Evolutionary conservation across 2,888 invertebrate genomes (phyloP).

Genomic region (Calliphora vomitoria): DNA sequence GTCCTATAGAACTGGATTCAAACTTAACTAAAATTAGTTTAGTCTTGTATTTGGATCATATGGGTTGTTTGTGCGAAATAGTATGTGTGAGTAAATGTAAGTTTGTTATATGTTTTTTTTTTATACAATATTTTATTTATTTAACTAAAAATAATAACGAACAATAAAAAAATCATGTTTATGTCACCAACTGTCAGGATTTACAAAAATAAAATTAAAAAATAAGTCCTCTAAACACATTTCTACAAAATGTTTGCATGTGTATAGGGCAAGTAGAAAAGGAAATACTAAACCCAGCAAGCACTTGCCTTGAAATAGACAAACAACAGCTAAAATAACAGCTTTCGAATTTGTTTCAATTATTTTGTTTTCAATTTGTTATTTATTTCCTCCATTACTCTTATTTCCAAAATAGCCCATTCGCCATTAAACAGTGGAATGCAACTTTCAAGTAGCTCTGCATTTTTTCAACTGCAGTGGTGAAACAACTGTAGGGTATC

Average conservation of each 20-base stretch:
- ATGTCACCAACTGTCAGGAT: constrained; percentile 59
- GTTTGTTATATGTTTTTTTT: neutral
- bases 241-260: neutral
- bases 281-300: neutral
- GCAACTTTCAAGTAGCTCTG: no score
- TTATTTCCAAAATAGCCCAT: no score
- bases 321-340: no score
- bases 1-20: no score
- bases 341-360: no score
- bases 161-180: constrained; percentile 33
- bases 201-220: constrained; percentile 55
- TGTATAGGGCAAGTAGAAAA: neutral
- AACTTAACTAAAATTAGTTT: no score
- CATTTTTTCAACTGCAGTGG: no score
- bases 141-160: constrained; percentile 22
- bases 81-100: neutral
- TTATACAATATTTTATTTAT: neutral
- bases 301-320: no score
- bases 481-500: no score
- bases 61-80: neutral
- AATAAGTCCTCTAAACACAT: constrained; percentile 7
- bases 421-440: no score
- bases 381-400: no score
- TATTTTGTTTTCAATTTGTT: no score
- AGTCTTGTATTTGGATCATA: neutral